Evolutionary conservation across 2,888 invertebrate genomes (phyloP).

Genomic region (Brachypterus glaber): DNA sequence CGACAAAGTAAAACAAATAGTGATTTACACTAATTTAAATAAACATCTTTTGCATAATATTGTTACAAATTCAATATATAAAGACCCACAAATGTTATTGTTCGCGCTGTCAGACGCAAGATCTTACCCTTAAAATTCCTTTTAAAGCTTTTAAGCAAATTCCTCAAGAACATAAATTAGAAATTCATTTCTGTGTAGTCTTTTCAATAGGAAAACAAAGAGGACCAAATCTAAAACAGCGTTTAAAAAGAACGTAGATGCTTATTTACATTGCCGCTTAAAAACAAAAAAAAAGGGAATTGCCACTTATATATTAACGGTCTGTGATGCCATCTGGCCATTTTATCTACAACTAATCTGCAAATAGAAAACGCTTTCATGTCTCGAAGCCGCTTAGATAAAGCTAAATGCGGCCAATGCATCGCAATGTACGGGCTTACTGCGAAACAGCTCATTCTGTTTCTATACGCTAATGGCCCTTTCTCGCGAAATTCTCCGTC

Average conservation of each 20-base stretch:
- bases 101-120: constrained; percentile 33
- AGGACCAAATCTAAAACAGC: constrained; percentile 32
- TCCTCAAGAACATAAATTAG: constrained; percentile 37
- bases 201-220: constrained; percentile 25
- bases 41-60: constrained; percentile 37
- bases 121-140: constrained; percentile 18
- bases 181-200: constrained; percentile 33
- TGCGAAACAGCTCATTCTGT: constrained; percentile 16
- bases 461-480: constrained; percentile 1
- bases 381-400: constrained; percentile 21
- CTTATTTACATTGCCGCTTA: constrained; percentile 35
- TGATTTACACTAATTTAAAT: constrained; percentile 37
- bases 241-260: constrained; percentile 29
- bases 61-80: constrained; percentile 36
- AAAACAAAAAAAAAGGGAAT: constrained; percentile 34
- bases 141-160: constrained; percentile 31
- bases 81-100: constrained; percentile 37
- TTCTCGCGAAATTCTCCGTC: constrained; percentile 3
- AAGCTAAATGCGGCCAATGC: constrained; percentile 25
- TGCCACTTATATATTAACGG: constrained; percentile 32
- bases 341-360: constrained; percentile 36
- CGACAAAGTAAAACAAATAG: too few species aligned
- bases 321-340: constrained; percentile 28
- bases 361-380: constrained; percentile 28
- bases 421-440: constrained; percentile 12